These are phyloP conservation scores for Hucho hucho DNA, from an alignment of 2,113 vertebrate genomes.

Conservation along the genomic window DNA sequence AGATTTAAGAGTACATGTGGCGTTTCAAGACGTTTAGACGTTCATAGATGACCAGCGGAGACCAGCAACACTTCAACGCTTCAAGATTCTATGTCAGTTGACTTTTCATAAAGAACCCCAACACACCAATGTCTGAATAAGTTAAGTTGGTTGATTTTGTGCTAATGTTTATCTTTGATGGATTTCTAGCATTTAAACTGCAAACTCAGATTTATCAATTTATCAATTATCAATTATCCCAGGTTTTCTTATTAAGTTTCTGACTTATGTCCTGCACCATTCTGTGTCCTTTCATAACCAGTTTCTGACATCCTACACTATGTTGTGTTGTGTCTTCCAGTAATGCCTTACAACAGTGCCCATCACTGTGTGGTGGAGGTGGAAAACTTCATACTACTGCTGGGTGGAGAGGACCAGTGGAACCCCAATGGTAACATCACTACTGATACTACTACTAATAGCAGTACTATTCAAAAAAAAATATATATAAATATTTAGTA, in stretches of 20 bases:
- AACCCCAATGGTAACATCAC: slow-evolving; percentile 90
- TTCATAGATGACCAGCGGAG: no score
- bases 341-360: slow-evolving; percentile 99
- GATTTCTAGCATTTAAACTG: no score
- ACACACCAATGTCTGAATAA: no score
- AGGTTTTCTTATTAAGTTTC: neutral
- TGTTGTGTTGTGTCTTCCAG: slow-evolving; percentile 70
- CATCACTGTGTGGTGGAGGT: slow-evolving; percentile 99
- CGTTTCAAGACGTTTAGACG: no score
- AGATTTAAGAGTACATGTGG: no score
- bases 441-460: neutral
- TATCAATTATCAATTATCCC: no score
- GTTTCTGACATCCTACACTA: neutral
- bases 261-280: neutral
- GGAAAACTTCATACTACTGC: slow-evolving; percentile 95
- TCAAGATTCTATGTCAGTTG: no score
- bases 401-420: slow-evolving; percentile 99
- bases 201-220: no score
- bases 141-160: neutral
- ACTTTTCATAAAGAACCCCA: no score
- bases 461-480: neutral
- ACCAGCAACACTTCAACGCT: no score
- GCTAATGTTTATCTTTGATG: neutral
- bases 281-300: neutral
- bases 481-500: neutral